Evolutionary conservation across 2,113 vertebrate genomes (phyloP).

Genomic region (Mugil cephalus): DNA sequence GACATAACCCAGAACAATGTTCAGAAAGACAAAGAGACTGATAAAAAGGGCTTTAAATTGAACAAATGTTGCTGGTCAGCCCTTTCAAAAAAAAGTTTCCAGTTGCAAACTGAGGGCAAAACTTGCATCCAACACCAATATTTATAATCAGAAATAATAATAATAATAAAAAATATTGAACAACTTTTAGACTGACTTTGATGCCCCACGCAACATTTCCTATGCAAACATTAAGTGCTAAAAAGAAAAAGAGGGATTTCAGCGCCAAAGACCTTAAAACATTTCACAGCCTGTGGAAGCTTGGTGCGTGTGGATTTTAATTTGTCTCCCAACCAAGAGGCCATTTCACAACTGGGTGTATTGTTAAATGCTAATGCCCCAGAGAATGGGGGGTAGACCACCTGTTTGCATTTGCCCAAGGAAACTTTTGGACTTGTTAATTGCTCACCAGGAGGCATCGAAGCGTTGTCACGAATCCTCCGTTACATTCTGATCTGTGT

Average conservation of each 20-base stretch:
- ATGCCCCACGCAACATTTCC: neutral
- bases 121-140: neutral
- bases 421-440: constrained; percentile 88
- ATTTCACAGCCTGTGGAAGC: constrained; percentile 39
- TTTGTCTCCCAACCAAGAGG: constrained; percentile 61
- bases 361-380: constrained; percentile 79
- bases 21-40: constrained; percentile 44
- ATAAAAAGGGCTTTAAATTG: constrained; percentile 22
- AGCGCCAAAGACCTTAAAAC: constrained; percentile 4
- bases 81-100: neutral
- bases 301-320: constrained; percentile 65
- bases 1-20: constrained; percentile 43
- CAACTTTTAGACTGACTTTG: neutral
- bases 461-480: constrained; percentile 47
- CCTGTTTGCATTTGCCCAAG: constrained; percentile 81
- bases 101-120: neutral
- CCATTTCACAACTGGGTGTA: constrained; percentile 74
- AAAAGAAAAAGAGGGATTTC: neutral
- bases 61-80: neutral
- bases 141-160: neutral
- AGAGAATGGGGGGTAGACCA: constrained; percentile 64
- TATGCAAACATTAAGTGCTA: neutral
- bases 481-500: constrained; percentile 14
- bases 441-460: constrained; percentile 81
- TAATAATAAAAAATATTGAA: no score